A percentile compares a stretch with the other conserved stretches of the same genome.
These are phyloP conservation scores for Folsomia candida DNA, from an alignment of 2,888 invertebrate genomes.

Conservation along the genomic window DNA sequence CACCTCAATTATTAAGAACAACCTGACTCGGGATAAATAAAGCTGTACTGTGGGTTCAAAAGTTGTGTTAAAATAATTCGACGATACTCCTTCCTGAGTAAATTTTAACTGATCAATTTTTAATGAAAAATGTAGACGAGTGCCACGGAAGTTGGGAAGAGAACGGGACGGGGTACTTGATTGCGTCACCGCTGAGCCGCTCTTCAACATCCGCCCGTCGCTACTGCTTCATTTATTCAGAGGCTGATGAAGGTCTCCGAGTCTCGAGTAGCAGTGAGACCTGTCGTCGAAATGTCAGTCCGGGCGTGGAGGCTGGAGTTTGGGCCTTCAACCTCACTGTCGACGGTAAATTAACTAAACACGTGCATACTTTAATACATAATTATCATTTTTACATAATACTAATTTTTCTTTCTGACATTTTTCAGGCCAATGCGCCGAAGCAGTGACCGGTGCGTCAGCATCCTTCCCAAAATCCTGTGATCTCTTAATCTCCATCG, in stretches of 20 bases:
- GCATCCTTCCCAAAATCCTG: slow-evolving; percentile 51
- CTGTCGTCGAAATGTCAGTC: slow-evolving; percentile 61
- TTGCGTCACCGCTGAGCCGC: slow-evolving; percentile 63
- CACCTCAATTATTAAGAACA: too few species aligned
- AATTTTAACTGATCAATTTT: too few species aligned
- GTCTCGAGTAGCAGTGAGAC: slow-evolving; percentile 54
- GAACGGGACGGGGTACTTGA: slow-evolving; percentile 65
- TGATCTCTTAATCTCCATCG: slow-evolving; percentile 41
- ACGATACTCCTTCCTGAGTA: too few species aligned
- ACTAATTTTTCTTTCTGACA: slow-evolving; percentile 11
- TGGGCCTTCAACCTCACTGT: slow-evolving; percentile 68
- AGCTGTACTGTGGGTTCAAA: too few species aligned
- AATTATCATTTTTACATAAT: background rate
- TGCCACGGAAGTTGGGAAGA: slow-evolving; percentile 74
- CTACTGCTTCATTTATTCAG: slow-evolving; percentile 64
- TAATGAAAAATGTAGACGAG: too few species aligned
- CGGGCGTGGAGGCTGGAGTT: slow-evolving; percentile 59
- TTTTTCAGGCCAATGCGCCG: slow-evolving; percentile 49
- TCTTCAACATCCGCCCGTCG: slow-evolving; percentile 59
- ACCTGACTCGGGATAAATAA: too few species aligned
- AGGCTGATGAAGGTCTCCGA: slow-evolving; percentile 52
- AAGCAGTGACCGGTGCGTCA: slow-evolving; percentile 51
- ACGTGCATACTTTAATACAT: background rate
- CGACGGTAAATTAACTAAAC: slow-evolving; percentile 60
- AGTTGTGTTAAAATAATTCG: too few species aligned